Evolutionary conservation across 1,140 invertebrate genomes (phyloP).

Genomic region (Leptestheria dahalacensis): DNA sequence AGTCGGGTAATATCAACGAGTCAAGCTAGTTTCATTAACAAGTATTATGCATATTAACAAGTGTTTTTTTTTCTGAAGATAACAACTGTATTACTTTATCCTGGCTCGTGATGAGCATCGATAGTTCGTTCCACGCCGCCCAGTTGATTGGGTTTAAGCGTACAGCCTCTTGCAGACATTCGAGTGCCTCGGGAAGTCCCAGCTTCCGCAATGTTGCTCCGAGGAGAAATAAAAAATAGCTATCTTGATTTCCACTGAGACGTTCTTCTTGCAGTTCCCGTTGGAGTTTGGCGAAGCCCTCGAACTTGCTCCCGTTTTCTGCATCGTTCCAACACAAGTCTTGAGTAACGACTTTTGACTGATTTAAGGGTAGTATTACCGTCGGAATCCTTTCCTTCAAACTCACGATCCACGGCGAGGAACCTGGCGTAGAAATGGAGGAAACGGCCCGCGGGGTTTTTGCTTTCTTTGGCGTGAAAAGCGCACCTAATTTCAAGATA

Average conservation of each 20-base stretch:
- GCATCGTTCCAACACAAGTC: constrained; percentile 14
- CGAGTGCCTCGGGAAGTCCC: constrained; percentile 50
- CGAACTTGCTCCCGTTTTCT: constrained; percentile 1
- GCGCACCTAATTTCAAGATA: constrained; percentile 42
- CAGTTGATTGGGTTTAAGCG: constrained; percentile 67
- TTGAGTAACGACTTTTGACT: constrained; percentile 10
- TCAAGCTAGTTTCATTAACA: constrained; percentile 34
- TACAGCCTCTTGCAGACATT: constrained; percentile 62
- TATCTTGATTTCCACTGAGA: constrained; percentile 52
- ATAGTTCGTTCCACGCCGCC: constrained; percentile 87
- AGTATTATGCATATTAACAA: constrained; percentile 16
- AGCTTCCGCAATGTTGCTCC: constrained; percentile 80
- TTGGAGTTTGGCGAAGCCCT: constrained; percentile 36
- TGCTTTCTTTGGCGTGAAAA: constrained; percentile 57
- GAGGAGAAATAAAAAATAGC: constrained; percentile 77
- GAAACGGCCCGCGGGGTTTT: constrained; percentile 50
- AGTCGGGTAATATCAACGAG: constrained; percentile 55
- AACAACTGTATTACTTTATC: constrained; percentile 31
- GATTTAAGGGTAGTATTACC: constrained; percentile 35
- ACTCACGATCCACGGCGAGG: constrained; percentile 74
- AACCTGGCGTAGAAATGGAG: constrained; percentile 72
- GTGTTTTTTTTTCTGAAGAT: neutral
- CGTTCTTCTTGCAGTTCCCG: constrained; percentile 40
- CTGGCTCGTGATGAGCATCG: constrained; percentile 63
- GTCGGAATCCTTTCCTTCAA: constrained; percentile 66